Conservation (phyloP, 92 coral and sea anemone species). For the Zoanthus solanderi region DNA sequence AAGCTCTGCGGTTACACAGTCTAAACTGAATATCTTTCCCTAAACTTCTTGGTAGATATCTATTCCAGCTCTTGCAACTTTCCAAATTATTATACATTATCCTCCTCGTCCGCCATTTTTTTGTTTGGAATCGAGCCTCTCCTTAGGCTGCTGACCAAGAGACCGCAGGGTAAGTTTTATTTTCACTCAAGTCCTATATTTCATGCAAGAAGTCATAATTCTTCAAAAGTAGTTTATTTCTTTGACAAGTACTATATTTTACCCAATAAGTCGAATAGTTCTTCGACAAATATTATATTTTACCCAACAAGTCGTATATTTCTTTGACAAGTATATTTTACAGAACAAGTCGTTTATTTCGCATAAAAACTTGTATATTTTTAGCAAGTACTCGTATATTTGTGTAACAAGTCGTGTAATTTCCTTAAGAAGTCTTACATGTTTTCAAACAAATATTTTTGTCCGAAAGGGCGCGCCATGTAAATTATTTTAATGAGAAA, state of each 20-base stretch:
- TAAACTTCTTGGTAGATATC: constrained; percentile 55
- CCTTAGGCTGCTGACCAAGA: constrained; percentile 12
- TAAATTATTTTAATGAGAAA: too few relatives aligned
- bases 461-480: too few relatives aligned
- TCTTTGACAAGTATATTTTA: background rate
- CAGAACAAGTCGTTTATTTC: background rate
- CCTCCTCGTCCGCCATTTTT: constrained; percentile 16
- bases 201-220: background rate
- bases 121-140: background rate
- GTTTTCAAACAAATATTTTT: too few relatives aligned
- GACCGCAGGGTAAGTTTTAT: constrained; percentile 9
- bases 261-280: background rate
- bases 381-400: too few relatives aligned
- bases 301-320: too few relatives aligned
- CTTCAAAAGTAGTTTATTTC: background rate
- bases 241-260: background rate
- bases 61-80: constrained; percentile 56
- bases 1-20: constrained; percentile 60
- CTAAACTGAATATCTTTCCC: constrained; percentile 54
- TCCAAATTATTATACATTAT: constrained; percentile 20
- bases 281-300: background rate
- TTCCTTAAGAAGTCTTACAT: too few relatives aligned
- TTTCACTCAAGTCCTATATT: constrained; percentile 3
- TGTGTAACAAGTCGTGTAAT: too few relatives aligned
- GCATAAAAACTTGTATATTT: too few relatives aligned